Percentiles rank a stretch among this genome's conserved stretches.
phyloP scores from a whole-genome alignment of 2,888 invertebrate species.

The Drosophila helvetica region DNA sequence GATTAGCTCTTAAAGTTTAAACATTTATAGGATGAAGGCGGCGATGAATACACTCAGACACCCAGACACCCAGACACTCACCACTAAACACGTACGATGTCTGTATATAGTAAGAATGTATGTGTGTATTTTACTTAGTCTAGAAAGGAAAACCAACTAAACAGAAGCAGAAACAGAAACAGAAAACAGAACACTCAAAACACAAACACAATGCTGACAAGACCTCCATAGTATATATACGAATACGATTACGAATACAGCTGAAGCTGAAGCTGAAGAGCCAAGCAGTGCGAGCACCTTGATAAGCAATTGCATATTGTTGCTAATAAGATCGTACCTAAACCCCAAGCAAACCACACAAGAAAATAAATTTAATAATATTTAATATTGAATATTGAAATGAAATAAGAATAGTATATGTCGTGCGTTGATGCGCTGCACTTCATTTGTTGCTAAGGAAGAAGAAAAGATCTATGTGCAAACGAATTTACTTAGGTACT shows the following conservation, averaged over 20 bases:
- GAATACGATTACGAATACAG: not conserved
- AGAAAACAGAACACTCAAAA: not conserved
- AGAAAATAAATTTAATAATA: too few species aligned
- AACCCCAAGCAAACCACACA: constrained; percentile 18
- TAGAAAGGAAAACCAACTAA: constrained; percentile 14
- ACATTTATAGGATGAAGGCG: constrained; percentile 28
- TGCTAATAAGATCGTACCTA: constrained; percentile 59
- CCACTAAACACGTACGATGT: constrained; percentile 15
- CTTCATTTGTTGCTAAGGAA: constrained; percentile 2
- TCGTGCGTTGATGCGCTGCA: not conserved
- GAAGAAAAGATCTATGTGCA: constrained; percentile 46
- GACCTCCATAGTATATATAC: not conserved
- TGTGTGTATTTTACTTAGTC: constrained; percentile 42
- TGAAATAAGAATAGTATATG: constrained; percentile 5
- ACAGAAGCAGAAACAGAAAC: not conserved
- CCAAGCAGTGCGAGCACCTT: constrained; percentile 25
- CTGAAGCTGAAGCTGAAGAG: constrained; percentile 3
- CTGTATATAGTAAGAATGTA: constrained; percentile 42
- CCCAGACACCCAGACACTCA: not conserved
- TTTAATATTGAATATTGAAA: too few species aligned
- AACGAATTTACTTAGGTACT: constrained; percentile 74
- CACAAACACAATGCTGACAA: not conserved
- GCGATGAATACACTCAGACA: constrained; percentile 15
- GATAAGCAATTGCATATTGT: constrained; percentile 66
- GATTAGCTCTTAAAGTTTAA: constrained; percentile 80